Conservation (phyloP, 2,113 vertebrate species). For the Urocynchramus pylzowi region DNA sequence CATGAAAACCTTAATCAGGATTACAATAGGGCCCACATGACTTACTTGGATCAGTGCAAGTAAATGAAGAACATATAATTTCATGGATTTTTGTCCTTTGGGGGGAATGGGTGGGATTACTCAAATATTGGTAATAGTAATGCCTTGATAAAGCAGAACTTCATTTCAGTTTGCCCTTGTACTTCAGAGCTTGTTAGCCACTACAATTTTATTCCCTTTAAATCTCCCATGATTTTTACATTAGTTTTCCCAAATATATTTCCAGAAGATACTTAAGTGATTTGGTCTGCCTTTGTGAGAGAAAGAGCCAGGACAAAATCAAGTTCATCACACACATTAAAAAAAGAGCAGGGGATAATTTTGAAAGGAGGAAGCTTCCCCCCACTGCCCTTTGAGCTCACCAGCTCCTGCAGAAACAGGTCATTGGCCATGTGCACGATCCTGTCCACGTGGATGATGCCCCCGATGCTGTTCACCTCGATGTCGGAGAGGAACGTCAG, state of each 20-base stretch:
- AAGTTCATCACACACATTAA: background rate
- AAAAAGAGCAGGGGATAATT: background rate
- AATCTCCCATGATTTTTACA: background rate
- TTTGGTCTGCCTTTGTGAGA: background rate
- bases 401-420: conserved; percentile 92
- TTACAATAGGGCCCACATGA: background rate
- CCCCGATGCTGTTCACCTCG: conserved; percentile 87
- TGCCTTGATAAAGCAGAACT: background rate
- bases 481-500: conserved; percentile 87
- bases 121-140: background rate
- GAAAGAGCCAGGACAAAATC: background rate
- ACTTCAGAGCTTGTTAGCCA: background rate
- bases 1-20: background rate
- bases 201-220: background rate
- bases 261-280: background rate
- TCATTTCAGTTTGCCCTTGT: background rate
- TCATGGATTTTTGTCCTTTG: background rate
- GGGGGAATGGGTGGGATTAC: background rate
- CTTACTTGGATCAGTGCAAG: background rate
- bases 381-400: conserved; percentile 23
- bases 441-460: conserved; percentile 84
- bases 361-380: background rate
- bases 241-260: background rate
- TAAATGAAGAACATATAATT: background rate
- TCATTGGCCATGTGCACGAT: conserved; percentile 92